phyloP scores from a whole-genome alignment of 1,140 invertebrate genomes.

The Nebria ingens region DNA sequence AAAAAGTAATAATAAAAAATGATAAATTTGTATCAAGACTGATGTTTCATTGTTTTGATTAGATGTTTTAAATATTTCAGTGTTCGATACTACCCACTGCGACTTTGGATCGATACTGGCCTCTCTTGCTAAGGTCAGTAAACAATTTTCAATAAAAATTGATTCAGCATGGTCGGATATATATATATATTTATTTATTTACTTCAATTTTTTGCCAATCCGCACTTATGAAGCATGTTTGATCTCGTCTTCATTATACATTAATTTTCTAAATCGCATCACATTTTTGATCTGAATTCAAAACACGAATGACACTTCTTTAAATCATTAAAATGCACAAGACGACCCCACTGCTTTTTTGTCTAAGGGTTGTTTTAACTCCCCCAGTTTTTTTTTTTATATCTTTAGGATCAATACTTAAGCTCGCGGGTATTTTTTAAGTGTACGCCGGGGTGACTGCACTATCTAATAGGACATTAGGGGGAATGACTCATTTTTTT shows the following conservation, averaged over 20 bases:
- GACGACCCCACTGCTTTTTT: no score
- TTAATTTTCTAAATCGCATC: no score
- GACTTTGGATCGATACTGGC: conserved; percentile 36
- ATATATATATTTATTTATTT: conserved; percentile 15
- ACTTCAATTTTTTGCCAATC: conserved; percentile 12
- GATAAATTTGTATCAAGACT: neutral
- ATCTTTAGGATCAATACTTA: neutral
- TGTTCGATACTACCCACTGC: conserved; percentile 33
- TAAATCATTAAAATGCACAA: no score
- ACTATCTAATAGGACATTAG: neutral
- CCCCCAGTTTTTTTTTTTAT: no score
- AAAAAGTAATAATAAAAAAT: neutral
- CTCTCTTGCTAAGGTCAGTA: conserved; percentile 37
- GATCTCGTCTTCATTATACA: no score
- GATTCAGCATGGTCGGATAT: no score
- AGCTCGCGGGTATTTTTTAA: neutral
- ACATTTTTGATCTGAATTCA: no score
- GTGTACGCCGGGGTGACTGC: neutral
- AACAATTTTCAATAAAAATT: no score
- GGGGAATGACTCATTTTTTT: neutral
- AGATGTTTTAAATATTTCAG: conserved; percentile 34
- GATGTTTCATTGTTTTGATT: conserved; percentile 11
- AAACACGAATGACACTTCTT: no score
- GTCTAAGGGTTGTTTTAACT: no score
- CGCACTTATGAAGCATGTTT: conserved; percentile 10